phyloP scores from a whole-genome alignment of 2,888 invertebrate species.

The Camponotus fellah region DNA sequence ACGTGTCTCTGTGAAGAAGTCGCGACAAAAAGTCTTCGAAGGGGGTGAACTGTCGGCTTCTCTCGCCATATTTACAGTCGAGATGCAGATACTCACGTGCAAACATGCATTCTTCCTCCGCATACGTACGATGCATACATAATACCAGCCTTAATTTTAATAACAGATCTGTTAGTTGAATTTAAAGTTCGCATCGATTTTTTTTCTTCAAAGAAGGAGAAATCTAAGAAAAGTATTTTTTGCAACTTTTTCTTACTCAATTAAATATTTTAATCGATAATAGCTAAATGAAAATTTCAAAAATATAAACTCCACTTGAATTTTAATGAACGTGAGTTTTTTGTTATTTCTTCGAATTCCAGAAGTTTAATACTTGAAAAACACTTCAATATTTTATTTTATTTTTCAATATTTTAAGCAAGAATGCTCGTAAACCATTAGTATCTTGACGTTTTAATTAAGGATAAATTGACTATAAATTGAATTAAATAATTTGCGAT shows the following conservation, averaged over 20 bases:
- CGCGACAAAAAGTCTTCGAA: constrained; percentile 43
- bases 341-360: constrained; percentile 23
- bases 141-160: constrained; percentile 20
- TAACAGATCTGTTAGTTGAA: neutral
- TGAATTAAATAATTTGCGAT: neutral
- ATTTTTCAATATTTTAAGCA: too few relatives aligned
- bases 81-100: constrained; percentile 63
- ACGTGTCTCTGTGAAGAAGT: constrained; percentile 55
- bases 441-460: constrained; percentile 6
- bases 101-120: constrained; percentile 55
- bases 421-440: constrained; percentile 5
- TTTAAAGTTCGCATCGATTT: neutral
- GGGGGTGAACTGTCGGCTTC: constrained; percentile 59
- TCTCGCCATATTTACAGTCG: constrained; percentile 55
- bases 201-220: neutral
- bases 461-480: neutral
- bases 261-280: constrained; percentile 20
- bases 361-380: constrained; percentile 8
- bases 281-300: constrained; percentile 16
- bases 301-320: constrained; percentile 14
- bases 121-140: constrained; percentile 28
- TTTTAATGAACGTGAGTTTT: constrained; percentile 23
- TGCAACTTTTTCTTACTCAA: constrained; percentile 7
- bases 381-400: constrained; percentile 5
- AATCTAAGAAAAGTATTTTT: neutral